Conservation (phyloP, 2,113 vertebrate species). For the Paedocypris sp. region DNA sequence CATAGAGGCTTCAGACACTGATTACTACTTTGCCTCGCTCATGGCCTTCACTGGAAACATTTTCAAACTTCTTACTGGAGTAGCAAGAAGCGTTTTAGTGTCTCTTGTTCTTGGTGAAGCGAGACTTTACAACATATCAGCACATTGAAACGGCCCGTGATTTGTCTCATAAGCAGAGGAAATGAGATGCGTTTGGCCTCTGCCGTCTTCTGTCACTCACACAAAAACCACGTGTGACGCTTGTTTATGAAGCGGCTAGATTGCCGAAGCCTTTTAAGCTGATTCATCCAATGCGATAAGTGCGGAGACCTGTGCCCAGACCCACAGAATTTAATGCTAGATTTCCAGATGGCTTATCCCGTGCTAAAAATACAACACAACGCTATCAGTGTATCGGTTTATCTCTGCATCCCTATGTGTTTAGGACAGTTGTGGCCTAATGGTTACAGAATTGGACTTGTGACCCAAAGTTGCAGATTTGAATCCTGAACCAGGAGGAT, state of each 20-base stretch:
- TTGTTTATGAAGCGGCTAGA: constrained; percentile 10
- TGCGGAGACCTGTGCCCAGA: not conserved
- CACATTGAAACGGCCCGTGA: not conserved
- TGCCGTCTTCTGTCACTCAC: constrained; percentile 4
- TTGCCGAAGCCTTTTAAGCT: constrained; percentile 4
- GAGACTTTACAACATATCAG: not conserved
- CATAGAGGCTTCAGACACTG: too few relatives aligned
- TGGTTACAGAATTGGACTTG: too few relatives aligned
- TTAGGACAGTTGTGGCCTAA: too few relatives aligned
- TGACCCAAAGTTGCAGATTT: too few relatives aligned
- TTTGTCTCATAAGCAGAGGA: not conserved
- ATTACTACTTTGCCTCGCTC: too few relatives aligned
- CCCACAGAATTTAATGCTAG: not conserved
- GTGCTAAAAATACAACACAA: not conserved
- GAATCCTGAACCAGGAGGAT: too few relatives aligned
- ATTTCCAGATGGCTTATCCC: not conserved
- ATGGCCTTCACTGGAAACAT: too few relatives aligned
- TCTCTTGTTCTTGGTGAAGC: not conserved
- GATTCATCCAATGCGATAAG: not conserved
- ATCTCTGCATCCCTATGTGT: too few relatives aligned
- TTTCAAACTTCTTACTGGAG: not conserved
- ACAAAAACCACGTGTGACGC: not conserved
- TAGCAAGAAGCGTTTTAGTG: not conserved
- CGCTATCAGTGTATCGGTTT: too few relatives aligned
- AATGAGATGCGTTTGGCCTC: constrained; percentile 14